A percentile compares a stretch with the other conserved stretches of the same genome.
Evolutionary conservation across 2,888 invertebrate genomes (phyloP).

Genomic region (Blastobasis lacticolella): DNA sequence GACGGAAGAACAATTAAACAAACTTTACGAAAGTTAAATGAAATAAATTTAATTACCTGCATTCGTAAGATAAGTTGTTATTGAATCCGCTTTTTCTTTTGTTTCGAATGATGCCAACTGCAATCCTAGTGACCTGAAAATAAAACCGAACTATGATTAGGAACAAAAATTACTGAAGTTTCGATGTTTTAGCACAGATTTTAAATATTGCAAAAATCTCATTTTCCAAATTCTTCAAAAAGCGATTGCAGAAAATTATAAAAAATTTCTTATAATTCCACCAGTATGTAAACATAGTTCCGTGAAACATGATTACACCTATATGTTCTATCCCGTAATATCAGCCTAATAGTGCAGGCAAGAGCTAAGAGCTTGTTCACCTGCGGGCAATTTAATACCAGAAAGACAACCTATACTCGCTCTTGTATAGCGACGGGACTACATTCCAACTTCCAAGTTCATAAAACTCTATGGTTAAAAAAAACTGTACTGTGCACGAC

Average conservation of each 20-base stretch:
- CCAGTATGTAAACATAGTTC: no score
- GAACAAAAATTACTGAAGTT: no score
- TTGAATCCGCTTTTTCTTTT: conserved; percentile 89
- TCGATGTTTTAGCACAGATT: no score
- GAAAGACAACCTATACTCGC: conserved; percentile 47
- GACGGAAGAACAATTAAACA: no score
- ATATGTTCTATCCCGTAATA: neutral
- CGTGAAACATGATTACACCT: no score
- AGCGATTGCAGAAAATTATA: no score
- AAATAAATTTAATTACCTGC: conserved; percentile 70
- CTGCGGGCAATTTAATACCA: conserved; percentile 59
- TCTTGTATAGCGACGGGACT: conserved; percentile 45
- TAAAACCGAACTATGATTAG: conserved; percentile 1
- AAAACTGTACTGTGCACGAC: conserved; percentile 23
- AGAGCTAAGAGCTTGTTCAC: conserved; percentile 47
- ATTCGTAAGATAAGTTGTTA: conserved; percentile 87
- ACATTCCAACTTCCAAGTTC: conserved; percentile 55
- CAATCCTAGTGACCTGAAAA: conserved; percentile 82
- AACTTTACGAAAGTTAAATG: no score
- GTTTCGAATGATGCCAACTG: conserved; percentile 90
- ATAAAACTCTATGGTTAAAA: conserved; percentile 50
- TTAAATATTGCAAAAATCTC: no score
- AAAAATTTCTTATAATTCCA: no score
- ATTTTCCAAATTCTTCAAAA: no score
- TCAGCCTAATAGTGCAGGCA: no score